phyloP scores from a whole-genome alignment of 1,140 invertebrate genomes.

The Aphis gossypii region DNA sequence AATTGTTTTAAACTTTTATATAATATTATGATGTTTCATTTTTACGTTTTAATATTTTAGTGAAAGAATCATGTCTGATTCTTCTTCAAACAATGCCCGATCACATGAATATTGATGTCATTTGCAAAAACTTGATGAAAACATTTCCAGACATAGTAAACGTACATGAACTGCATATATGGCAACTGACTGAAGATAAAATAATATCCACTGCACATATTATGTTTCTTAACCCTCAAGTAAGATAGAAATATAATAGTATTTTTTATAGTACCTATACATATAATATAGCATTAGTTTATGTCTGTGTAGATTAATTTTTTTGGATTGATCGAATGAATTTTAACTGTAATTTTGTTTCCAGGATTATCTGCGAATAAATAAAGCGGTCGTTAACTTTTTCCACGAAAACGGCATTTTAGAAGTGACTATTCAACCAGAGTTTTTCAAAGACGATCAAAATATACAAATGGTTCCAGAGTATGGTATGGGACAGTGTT shows the following conservation, averaged over 20 bases:
- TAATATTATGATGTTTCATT: background rate
- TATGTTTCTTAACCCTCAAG: slow-evolving; percentile 70
- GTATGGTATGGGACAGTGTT: slow-evolving; percentile 58
- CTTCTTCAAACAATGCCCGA: slow-evolving; percentile 82
- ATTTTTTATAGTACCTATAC: background rate
- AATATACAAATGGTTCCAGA: slow-evolving; percentile 53
- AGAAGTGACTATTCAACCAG: slow-evolving; percentile 80
- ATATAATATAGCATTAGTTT: too few species aligned
- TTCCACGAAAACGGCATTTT: slow-evolving; percentile 78
- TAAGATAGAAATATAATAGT: slow-evolving; percentile 31
- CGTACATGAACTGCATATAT: slow-evolving; percentile 83
- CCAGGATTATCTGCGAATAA: slow-evolving; percentile 72
- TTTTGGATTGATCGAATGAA: background rate
- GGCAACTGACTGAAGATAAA: slow-evolving; percentile 77
- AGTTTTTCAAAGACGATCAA: slow-evolving; percentile 69
- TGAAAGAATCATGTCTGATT: slow-evolving; percentile 80
- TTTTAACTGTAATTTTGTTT: slow-evolving; percentile 60
- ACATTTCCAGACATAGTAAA: slow-evolving; percentile 81
- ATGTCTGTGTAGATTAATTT: background rate
- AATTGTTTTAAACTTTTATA: background rate
- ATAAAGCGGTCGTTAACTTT: slow-evolving; percentile 72
- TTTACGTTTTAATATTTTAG: slow-evolving; percentile 65
- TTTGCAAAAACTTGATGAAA: slow-evolving; percentile 71
- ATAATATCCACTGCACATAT: slow-evolving; percentile 78
- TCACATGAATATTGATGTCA: slow-evolving; percentile 75